Conservation (phyloP, 2,888 invertebrate species). For the Melipona beecheii region DNA sequence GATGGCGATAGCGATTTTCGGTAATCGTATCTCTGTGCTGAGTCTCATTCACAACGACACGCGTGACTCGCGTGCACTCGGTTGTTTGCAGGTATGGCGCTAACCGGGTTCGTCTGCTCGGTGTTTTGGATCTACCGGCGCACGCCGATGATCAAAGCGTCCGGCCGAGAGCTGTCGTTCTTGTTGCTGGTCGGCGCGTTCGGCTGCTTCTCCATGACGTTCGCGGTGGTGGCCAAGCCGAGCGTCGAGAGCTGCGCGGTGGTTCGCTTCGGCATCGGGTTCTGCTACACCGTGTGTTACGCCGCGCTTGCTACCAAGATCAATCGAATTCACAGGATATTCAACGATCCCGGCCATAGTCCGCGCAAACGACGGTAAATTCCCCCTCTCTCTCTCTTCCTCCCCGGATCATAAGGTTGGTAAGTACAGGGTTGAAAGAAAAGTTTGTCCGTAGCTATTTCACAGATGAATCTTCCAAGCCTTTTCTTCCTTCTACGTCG, state of each 20-base stretch:
- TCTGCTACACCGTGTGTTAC: slow-evolving; percentile 86
- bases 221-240: slow-evolving; percentile 85
- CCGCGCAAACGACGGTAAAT: slow-evolving; percentile 83
- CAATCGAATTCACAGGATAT: slow-evolving; percentile 86
- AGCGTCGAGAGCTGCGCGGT: slow-evolving; percentile 84
- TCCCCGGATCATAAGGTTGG: too few species aligned
- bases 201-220: slow-evolving; percentile 85
- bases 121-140: slow-evolving; percentile 85
- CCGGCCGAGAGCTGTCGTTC: slow-evolving; percentile 85
- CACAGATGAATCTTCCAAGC: too few species aligned
- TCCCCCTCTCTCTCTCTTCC: too few species aligned
- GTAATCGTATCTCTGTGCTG: slow-evolving; percentile 51
- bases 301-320: slow-evolving; percentile 86
- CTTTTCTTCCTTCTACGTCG: too few species aligned
- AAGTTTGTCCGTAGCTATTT: too few species aligned
- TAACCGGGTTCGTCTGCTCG: slow-evolving; percentile 83
- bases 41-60: too few species aligned
- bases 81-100: slow-evolving; percentile 81
- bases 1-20: slow-evolving; percentile 82
- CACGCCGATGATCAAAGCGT: slow-evolving; percentile 86
- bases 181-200: slow-evolving; percentile 85
- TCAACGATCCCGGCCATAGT: slow-evolving; percentile 81
- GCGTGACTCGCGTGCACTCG: too few species aligned
- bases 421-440: too few species aligned
- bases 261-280: slow-evolving; percentile 85